These are phyloP conservation scores for Mesorhabditis spiculigera DNA, from an alignment of 2,888 invertebrate species.

Conservation along the genomic window DNA sequence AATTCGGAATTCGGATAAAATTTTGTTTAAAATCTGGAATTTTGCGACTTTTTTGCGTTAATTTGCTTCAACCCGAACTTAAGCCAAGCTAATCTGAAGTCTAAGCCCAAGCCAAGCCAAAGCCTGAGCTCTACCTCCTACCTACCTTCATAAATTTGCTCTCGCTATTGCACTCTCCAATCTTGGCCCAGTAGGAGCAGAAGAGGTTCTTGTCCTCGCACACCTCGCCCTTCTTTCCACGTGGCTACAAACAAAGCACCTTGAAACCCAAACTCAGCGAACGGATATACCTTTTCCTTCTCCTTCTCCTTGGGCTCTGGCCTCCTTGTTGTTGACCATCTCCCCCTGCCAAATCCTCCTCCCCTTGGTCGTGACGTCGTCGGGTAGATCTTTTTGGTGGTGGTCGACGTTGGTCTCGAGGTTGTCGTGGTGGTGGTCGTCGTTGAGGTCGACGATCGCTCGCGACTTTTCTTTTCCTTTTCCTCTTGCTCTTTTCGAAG, in stretches of 20 bases:
- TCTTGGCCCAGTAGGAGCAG: constrained; percentile 58
- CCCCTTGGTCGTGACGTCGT: not conserved
- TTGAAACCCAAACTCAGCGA: not conserved
- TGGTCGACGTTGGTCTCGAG: not conserved
- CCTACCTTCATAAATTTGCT: constrained; percentile 57
- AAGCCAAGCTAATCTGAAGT: too few species aligned
- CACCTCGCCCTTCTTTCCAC: not conserved
- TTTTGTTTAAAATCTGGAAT: too few species aligned
- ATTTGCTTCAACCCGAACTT: too few species aligned
- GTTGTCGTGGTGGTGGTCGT: not conserved
- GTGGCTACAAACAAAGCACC: not conserved
- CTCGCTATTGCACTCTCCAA: constrained; percentile 57
- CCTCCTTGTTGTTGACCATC: constrained; percentile 7
- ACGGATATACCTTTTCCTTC: not conserved
- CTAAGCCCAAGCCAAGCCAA: too few species aligned
- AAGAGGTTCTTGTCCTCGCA: constrained; percentile 57
- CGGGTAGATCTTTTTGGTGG: not conserved
- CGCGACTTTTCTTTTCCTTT: not conserved
- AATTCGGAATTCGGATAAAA: too few species aligned
- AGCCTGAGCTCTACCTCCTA: too few species aligned
- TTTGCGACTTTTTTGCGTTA: too few species aligned
- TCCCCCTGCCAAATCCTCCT: not conserved
- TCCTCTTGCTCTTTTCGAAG: constrained; percentile 8
- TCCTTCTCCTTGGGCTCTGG: constrained; percentile 7
- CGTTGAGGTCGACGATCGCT: constrained; percentile 3